Conservation (phyloP, 2,113 vertebrate species). For the Tursiops truncatus region DNA sequence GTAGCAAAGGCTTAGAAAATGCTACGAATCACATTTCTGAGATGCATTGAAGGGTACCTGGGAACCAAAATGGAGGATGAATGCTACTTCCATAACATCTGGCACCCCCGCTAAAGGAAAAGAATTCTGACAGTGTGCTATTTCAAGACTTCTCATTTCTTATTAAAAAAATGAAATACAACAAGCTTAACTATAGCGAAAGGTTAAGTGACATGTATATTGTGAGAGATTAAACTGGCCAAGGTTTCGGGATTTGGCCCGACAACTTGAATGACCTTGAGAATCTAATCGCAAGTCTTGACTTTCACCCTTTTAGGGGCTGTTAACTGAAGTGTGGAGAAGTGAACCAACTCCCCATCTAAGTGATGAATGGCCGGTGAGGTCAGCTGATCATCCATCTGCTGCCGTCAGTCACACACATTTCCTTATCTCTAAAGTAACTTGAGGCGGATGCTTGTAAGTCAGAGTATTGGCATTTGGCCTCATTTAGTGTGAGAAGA, state of each 20-base stretch:
- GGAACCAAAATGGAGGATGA: not conserved
- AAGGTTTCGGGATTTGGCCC: not conserved
- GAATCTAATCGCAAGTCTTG: not conserved
- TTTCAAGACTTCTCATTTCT: not conserved
- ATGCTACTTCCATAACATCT: not conserved
- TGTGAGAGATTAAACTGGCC: not conserved
- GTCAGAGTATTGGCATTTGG: constrained; percentile 51
- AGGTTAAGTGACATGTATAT: not conserved
- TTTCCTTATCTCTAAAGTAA: not conserved
- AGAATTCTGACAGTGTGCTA: not conserved
- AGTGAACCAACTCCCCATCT: not conserved
- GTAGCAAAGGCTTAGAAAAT: not conserved
- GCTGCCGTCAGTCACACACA: not conserved
- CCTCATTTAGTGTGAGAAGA: constrained; percentile 43
- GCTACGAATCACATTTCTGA: not conserved
- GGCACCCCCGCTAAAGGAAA: not conserved
- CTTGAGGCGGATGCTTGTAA: not conserved
- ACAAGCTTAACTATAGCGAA: not conserved
- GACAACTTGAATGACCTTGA: not conserved
- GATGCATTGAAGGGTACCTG: not conserved
- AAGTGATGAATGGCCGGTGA: not conserved
- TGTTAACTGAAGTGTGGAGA: not conserved
- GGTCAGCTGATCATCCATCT: constrained; percentile 39
- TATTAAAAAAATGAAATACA: not conserved
- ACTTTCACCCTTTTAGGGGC: not conserved